Base-by-base conservation (phyloP, 37 sponge, comb jelly and placozoan genomes). In the Halisarca cf. caerulea region DNA sequence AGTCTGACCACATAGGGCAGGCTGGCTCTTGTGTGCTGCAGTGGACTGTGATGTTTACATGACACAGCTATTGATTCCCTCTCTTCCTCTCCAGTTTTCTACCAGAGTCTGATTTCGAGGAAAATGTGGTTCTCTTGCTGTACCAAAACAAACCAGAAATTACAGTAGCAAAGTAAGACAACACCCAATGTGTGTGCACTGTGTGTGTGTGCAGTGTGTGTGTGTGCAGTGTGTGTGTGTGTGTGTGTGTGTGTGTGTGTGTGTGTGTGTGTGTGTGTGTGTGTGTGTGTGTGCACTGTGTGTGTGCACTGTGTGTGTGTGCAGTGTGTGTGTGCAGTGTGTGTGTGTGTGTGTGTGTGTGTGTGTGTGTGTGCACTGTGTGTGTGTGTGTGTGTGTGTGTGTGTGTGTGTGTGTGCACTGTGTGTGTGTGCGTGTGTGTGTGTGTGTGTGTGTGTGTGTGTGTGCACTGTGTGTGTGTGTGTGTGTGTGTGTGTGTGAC, bases 41-140 rank as follows among this genome's bases (percentile, higher is more conserved):
- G 17, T 17, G 17, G 57, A 20, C 11, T 55, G 57, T 55, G 6
- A 23, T 74, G 77, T 41, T 74, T 37, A 51, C 21, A 9, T 78
- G 80, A 37, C 39, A 17, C 11, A 11, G 11, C 24, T 17, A n/a
- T n/a, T n/a, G n/a, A n/a, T n/a, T n/a, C n/a, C n/a, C n/a, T n/a
- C n/a, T 80, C 57, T 40, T 36, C 0, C 41, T 84, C 30, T 66
- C 14, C 42, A 84, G 90, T 40, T 86, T 90, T 45, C 35, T 85
- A 6, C 59, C 51, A 18, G 27, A 66, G n/a, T 87, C 85, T 37
- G 45, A 83, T 24, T 80, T 75, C n/a, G 95, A 95, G 64, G 93
- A 95, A 40, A 66, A 82, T 38, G 86, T 86, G 57, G 89, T 94
- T 8, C 41, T 91, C 41, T 5, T 94, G 80, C 84, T 88, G 59